Base-by-base conservation (phyloP, 2,797 vertebrate genomes). In the Oreonectes daqikongensis region DNA sequence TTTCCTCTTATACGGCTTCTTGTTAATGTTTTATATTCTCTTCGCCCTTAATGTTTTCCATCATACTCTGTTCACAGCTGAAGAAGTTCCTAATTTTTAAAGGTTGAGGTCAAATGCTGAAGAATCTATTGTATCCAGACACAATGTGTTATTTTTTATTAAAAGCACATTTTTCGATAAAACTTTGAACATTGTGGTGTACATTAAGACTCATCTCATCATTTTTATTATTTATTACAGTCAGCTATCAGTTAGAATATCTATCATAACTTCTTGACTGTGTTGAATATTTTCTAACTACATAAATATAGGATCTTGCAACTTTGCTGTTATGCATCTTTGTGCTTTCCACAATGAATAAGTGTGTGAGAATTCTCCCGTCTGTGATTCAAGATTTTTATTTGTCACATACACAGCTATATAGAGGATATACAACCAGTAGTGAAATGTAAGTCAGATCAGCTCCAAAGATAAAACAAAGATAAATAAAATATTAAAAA, bases 301-400 rank as follows among this genome's bases (percentile, higher is more conserved):
- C 14, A 17, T 57, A 59, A 17, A 59, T 59, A 59, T 42, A 69
- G 69, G 22, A 77, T 46, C 46, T 40, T 32, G 30, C 44, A 69
- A 18, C 53, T 35, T 2, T 5, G n/a, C 63, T 67, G 35, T 20
- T 42, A 17, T 55, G 61, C 48, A 11, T 50, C 55, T 28, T 46
- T 69, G 28, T 77, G 20, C 75, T 18, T 52, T 69, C 17, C 55
- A 69, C 55, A 63, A 38, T 77, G 38, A 63, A 69, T 2, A 35
- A 35, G 35, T 70, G 42, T 70, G 14, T 52, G 44, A 63, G 55
- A 35, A 69, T 70, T 18, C 63, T 70, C 55, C 66, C 42, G 69
- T 30, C 8, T 12, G 75, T n/a, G n/a, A n/a, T n/a, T n/a, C n/a
- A n/a, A n/a, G n/a, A n/a, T n/a, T n/a, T n/a, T n/a, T n/a, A n/a